These are phyloP conservation scores for Ormyrus pomaceus DNA, from an alignment of 2,888 invertebrate species.

Conservation along the genomic window DNA sequence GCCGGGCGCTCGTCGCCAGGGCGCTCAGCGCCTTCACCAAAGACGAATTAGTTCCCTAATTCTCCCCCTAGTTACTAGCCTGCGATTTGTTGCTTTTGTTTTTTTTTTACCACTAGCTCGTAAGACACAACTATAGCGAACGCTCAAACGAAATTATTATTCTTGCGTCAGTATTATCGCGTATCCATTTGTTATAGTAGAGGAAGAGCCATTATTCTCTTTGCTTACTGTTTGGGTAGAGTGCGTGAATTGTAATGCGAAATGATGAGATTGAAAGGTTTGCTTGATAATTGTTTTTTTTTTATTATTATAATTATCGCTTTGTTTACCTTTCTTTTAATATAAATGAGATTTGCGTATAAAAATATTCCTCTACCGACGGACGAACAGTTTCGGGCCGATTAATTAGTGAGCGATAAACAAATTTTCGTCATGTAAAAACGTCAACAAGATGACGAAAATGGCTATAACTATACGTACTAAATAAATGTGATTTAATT, in stretches of 20 bases:
- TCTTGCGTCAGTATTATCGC: no score
- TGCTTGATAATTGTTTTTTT: neutral
- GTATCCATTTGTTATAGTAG: neutral
- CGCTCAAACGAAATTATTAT: no score
- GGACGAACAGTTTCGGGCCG: neutral
- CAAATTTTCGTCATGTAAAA: conserved; percentile 31
- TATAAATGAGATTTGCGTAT: conserved; percentile 3
- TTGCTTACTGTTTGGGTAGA: neutral
- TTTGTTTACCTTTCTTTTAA: conserved; percentile 11
- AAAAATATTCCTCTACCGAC: conserved; percentile 15
- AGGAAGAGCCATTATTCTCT: neutral
- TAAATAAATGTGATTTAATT: conserved; percentile 52
- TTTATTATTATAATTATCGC: conserved; percentile 17
- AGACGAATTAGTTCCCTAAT: conserved; percentile 77
- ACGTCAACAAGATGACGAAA: conserved; percentile 37
- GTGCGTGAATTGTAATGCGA: neutral
- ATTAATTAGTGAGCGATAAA: conserved; percentile 3
- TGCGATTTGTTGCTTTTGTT: conserved; percentile 12
- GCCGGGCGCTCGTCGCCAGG: conserved; percentile 80
- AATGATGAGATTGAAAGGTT: conserved; percentile 9
- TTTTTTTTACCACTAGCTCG: neutral
- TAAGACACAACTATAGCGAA: no score
- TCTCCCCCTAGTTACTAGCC: neutral
- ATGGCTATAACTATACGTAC: conserved; percentile 9
- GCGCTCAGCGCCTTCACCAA: conserved; percentile 79